Base-by-base conservation (phyloP, 2,113 vertebrate species). In the Kryptolebias marmoratus region DNA sequence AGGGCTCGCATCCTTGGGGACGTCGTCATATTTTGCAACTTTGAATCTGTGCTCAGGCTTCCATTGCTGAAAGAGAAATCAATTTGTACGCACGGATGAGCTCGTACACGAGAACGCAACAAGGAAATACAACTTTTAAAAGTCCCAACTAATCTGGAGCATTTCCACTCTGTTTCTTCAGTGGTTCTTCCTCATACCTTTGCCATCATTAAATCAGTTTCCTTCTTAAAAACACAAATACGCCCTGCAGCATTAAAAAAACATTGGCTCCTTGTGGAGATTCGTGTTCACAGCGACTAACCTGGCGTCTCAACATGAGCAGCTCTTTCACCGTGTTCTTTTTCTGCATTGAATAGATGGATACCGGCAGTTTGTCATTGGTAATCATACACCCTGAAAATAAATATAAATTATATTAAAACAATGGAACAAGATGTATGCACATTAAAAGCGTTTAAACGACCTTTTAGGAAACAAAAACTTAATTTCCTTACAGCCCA, bases 301-400 rank as follows among this genome's bases (percentile, higher is more conserved):
- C 64, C 64, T 79, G 57, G 0, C 85, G 81, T 69, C 47, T 91
- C 77, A 84, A 71, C 68, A 73, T 62, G 0, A 92, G 79, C 56
- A 93, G 83, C 2, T 93, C 84, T 55, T 90, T 93, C 1, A 93
- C 89, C 0, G 90, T 90, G 55, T 71, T 90, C 68, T 71, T 91
- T 55, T 68, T 85, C 2, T 72, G 70, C n/a, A 75, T 9, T 0
- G 28, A 1, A 1, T 55, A 45, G 4, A 31, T 0, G 59, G 27
- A 62, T 0, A 18, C 57, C 5, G 54, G 6, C 0, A 22, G 50
- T 11, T 18, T 58, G 16, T 22, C 60, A 30, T 61, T 83, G 47
- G 61, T 49, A 32, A 13, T 14, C 8, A 47, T 5, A 11, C 2
- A 1, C 4, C 56, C 79, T 79, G 36, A 4, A 32, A 22, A 12